These are phyloP conservation scores for Petrocephalus microphthalmus DNA, from an alignment of 2,113 vertebrate species.

Conservation along the genomic window DNA sequence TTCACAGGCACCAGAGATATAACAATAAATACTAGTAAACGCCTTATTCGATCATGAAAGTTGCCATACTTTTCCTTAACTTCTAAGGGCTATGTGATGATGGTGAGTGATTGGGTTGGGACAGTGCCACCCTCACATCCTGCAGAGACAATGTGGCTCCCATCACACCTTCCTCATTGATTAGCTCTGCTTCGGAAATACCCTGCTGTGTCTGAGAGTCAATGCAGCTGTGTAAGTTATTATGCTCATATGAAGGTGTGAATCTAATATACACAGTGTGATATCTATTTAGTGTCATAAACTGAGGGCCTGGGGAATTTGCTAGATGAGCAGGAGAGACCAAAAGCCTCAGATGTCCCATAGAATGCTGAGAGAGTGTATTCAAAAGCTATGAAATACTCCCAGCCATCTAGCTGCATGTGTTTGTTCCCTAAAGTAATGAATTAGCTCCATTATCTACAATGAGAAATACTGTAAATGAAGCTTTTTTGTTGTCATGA, in stretches of 20 bases:
- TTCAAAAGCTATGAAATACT: neutral
- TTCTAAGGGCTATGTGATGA: neutral
- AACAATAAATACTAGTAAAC: neutral
- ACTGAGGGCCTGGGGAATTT: neutral
- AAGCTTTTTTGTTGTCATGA: neutral
- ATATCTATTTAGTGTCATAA: neutral
- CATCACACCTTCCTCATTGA: neutral
- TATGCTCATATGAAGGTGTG: neutral
- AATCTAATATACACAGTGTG: neutral
- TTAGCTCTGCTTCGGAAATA: neutral
- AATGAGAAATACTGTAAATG: neutral
- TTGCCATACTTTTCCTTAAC: neutral
- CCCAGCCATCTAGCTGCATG: neutral
- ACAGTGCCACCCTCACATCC: neutral
- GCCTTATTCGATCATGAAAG: neutral
- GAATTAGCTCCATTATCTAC: neutral
- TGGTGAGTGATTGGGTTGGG: neutral
- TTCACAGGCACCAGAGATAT: neutral
- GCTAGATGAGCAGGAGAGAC: neutral
- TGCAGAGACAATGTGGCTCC: neutral
- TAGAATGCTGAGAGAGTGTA: neutral
- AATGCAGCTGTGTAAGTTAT: constrained; percentile 15
- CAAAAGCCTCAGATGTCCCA: neutral
- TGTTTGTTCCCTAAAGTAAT: neutral
- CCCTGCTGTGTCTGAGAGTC: neutral